Evolutionary conservation across 2,797 vertebrate genomes (phyloP).

Genomic region (Podarcis lilfordi): DNA sequence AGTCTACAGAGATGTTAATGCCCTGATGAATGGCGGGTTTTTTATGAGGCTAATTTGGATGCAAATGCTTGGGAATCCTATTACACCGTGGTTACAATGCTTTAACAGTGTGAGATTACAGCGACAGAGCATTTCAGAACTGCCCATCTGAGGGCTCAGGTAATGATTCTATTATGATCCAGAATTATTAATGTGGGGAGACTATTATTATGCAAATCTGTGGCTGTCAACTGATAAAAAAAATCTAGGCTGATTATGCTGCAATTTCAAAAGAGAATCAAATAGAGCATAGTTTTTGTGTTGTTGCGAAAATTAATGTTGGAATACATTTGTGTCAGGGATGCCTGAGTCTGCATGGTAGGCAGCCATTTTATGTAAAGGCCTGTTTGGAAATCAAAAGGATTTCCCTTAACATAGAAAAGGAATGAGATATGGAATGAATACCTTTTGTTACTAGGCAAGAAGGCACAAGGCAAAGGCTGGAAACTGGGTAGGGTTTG

Average conservation of each 20-base stretch:
- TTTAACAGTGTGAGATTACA: slow-evolving; percentile 39
- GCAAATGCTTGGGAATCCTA: slow-evolving; percentile 43
- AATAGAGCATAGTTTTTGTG: background rate
- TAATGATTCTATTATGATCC: slow-evolving; percentile 52
- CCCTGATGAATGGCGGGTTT: slow-evolving; percentile 33
- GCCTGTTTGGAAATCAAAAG: background rate
- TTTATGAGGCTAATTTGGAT: slow-evolving; percentile 41
- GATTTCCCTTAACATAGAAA: background rate
- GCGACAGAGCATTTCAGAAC: slow-evolving; percentile 13
- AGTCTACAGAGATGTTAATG: slow-evolving; percentile 35
- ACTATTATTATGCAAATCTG: slow-evolving; percentile 42
- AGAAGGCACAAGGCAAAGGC: background rate
- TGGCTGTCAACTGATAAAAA: slow-evolving; percentile 35
- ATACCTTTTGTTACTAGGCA: background rate
- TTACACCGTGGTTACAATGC: slow-evolving; percentile 35
- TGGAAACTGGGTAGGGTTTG: background rate
- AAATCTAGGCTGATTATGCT: slow-evolving; percentile 11
- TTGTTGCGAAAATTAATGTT: background rate
- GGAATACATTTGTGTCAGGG: background rate
- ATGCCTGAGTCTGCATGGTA: background rate
- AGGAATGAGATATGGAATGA: background rate
- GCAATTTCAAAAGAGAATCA: slow-evolving; percentile 19
- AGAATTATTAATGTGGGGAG: slow-evolving; percentile 43
- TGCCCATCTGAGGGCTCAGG: slow-evolving; percentile 38
- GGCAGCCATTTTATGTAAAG: slow-evolving; percentile 17